Conservation (phyloP, 2,797 vertebrate genomes). For the Agapornis canus region DNA sequence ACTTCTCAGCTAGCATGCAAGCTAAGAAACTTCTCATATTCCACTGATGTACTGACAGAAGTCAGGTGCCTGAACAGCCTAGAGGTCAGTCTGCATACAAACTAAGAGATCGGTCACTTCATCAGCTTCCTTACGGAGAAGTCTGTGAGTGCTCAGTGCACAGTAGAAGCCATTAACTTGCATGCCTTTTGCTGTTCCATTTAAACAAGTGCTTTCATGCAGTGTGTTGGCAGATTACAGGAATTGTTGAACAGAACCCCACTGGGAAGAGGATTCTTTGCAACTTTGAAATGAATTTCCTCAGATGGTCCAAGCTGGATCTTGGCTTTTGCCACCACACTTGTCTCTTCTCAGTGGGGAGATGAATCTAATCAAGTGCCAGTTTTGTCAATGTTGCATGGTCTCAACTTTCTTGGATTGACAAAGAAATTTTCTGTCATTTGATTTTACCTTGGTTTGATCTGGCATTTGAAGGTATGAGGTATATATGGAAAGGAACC, state of each 20-base stretch:
- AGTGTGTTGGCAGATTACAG: background rate
- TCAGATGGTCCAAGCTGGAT: background rate
- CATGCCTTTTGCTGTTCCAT: background rate
- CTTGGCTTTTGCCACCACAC: background rate
- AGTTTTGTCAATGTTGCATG: background rate
- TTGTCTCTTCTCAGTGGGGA: background rate
- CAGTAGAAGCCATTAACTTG: background rate
- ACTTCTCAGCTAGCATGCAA: background rate
- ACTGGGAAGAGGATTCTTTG: background rate
- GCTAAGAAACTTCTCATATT: background rate
- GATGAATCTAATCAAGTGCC: background rate
- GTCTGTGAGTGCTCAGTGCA: background rate
- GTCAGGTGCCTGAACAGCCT: background rate
- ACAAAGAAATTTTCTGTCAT: background rate
- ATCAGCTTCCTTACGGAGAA: background rate
- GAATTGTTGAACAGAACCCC: conserved; percentile 3
- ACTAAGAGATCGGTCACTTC: background rate
- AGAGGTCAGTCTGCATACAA: background rate
- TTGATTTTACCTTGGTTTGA: background rate
- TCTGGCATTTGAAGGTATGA: background rate
- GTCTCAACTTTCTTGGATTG: background rate
- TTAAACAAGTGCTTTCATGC: conserved; percentile 6
- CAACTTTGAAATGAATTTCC: background rate
- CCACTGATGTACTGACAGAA: background rate
- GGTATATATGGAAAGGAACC: background rate